A percentile compares a stretch with the other conserved stretches of the same genome.
These are phyloP conservation scores for Plagodis pulveraria DNA, from an alignment of 2,888 invertebrate genomes.

Conservation along the genomic window DNA sequence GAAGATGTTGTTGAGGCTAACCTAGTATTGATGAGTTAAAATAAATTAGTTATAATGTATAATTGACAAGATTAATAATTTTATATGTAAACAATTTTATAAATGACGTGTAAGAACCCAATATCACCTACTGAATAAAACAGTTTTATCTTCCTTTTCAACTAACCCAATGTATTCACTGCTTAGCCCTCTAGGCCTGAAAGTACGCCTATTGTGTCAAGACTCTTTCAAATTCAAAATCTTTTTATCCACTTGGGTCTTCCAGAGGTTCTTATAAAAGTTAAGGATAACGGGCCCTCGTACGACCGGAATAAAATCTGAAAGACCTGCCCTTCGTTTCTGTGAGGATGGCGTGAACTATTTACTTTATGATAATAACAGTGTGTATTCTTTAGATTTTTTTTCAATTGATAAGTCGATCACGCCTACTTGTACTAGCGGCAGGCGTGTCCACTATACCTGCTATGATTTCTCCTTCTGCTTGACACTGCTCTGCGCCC, in stretches of 20 bases:
- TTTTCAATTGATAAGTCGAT: too few relatives aligned
- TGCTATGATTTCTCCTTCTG: too few relatives aligned
- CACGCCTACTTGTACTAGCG: too few relatives aligned
- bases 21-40: too few relatives aligned
- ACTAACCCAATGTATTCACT: conserved; percentile 21
- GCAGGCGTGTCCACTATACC: too few relatives aligned
- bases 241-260: conserved; percentile 28
- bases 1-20: too few relatives aligned
- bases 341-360: conserved; percentile 16
- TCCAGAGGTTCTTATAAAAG: conserved; percentile 26
- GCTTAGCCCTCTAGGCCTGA: conserved; percentile 25
- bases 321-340: conserved; percentile 9
- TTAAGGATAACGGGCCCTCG: conserved; percentile 25
- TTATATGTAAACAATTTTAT: too few relatives aligned
- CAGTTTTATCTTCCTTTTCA: background rate
- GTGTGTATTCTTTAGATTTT: too few relatives aligned
- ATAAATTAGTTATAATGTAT: too few relatives aligned
- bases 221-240: conserved; percentile 31
- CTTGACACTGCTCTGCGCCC: too few relatives aligned
- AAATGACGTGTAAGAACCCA: background rate
- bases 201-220: conserved; percentile 29
- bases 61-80: too few relatives aligned
- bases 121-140: background rate
- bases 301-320: conserved; percentile 18
- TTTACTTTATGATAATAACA: conserved; percentile 17